Evolutionary conservation across 1,140 invertebrate genomes (phyloP).

Genomic region (Ceratosolen solmsi): DNA sequence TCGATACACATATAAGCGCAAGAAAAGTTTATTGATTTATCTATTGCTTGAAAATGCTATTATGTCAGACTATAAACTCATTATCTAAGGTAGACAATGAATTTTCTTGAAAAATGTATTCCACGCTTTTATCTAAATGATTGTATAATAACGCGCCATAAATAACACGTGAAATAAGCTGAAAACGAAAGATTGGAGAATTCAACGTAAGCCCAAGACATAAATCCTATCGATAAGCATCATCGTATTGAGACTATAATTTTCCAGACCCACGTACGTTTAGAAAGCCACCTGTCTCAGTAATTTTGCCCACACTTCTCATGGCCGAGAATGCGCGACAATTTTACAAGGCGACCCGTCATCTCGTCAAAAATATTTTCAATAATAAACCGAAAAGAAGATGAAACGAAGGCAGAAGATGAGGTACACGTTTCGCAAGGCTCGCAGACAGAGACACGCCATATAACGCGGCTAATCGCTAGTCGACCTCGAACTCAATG

Average conservation of each 20-base stretch:
- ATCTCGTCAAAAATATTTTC: neutral
- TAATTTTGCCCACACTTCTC: neutral
- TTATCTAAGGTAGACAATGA: constrained; percentile 1
- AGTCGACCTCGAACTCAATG: constrained; percentile 50
- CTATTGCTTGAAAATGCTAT: neutral
- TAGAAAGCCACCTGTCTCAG: constrained; percentile 7
- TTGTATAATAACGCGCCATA: constrained; percentile 1
- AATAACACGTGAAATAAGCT: neutral
- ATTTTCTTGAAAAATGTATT: neutral
- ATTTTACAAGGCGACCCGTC: neutral
- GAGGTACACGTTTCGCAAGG: constrained; percentile 10
- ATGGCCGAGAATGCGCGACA: neutral
- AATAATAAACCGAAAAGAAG: no score
- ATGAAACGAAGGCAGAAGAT: neutral
- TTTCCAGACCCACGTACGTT: neutral
- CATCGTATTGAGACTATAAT: neutral
- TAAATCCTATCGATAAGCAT: constrained; percentile 5
- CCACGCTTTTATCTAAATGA: neutral
- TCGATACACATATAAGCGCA: no score
- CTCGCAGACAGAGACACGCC: neutral
- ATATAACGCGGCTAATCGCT: constrained; percentile 26
- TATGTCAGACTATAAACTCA: neutral
- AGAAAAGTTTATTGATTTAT: no score
- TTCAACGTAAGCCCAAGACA: neutral
- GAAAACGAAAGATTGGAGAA: neutral